Conservation (phyloP, 2,888 invertebrate genomes). For the Hirtodrosophila trivittata region DNA sequence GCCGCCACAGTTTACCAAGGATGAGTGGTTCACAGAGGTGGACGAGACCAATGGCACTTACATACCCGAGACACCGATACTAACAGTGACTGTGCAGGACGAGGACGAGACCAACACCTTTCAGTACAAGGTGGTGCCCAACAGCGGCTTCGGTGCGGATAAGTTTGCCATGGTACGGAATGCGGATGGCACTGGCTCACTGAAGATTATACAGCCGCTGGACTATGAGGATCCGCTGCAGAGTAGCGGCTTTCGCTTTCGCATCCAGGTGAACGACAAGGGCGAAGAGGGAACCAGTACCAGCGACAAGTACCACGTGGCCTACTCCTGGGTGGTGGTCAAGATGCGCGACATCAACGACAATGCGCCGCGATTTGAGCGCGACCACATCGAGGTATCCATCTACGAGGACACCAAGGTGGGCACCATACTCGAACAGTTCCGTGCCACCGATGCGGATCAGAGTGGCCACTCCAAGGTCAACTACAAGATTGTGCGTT, state of each 20-base stretch:
- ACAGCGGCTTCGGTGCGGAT: constrained; percentile 96
- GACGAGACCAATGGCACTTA: constrained; percentile 96
- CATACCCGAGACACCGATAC: constrained; percentile 95
- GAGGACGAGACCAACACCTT: constrained; percentile 98
- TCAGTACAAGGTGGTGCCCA: constrained; percentile 96
- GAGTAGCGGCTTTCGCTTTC: constrained; percentile 96
- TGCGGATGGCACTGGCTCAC: constrained; percentile 96
- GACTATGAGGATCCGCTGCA: constrained; percentile 97
- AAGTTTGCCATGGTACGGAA: constrained; percentile 98
- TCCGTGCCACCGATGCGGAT: constrained; percentile 97
- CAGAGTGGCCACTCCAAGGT: constrained; percentile 95
- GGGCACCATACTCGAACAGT: constrained; percentile 94
- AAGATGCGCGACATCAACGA: constrained; percentile 97
- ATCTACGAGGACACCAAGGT: constrained; percentile 96
- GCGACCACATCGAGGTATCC: constrained; percentile 94
- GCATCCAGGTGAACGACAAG: constrained; percentile 95
- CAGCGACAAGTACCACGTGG: constrained; percentile 97
- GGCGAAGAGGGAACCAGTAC: constrained; percentile 96
- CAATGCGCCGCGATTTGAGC: constrained; percentile 96
- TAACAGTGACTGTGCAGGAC: constrained; percentile 96
- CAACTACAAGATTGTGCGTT: constrained; percentile 93
- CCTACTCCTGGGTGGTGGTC: constrained; percentile 96
- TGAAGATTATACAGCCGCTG: constrained; percentile 96
- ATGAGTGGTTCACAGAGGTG: constrained; percentile 97
- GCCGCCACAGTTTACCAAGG: constrained; percentile 97